phyloP scores from a whole-genome alignment of 2,113 vertebrate genomes.

The Mohoua ochrocephala region DNA sequence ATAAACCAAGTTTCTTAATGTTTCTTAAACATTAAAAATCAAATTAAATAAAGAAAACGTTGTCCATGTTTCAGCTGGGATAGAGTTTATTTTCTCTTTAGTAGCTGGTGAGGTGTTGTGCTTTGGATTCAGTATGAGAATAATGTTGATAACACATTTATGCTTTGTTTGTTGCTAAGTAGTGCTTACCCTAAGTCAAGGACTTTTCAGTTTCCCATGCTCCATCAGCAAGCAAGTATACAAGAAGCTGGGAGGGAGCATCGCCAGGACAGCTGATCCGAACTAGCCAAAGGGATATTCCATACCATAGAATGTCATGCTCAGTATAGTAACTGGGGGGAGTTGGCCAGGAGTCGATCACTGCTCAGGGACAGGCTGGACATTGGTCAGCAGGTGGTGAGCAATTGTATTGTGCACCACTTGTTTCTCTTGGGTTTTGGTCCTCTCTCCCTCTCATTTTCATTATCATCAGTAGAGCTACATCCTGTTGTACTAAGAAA shows the following conservation, averaged over 20 bases:
- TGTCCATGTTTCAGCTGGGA: neutral
- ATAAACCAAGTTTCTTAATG: neutral
- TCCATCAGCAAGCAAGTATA: neutral
- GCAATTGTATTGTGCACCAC: neutral
- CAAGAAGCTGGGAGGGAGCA: neutral
- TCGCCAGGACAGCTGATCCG: neutral
- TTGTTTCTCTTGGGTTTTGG: neutral
- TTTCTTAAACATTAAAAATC: neutral
- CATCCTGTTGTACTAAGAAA: neutral
- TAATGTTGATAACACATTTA: neutral
- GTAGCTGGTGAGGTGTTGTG: neutral
- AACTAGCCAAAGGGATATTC: neutral
- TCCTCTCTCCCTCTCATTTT: neutral
- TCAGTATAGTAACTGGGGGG: neutral
- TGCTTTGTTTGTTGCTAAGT: neutral
- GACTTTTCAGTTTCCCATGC: neutral
- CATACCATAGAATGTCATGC: neutral
- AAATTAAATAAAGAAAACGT: neutral
- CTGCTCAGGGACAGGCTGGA: neutral
- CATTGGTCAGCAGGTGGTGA: neutral
- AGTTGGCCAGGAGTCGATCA: neutral
- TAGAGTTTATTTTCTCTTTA: neutral
- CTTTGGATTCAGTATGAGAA: neutral
- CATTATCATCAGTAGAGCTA: neutral
- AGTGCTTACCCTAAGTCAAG: neutral